Percentiles rank a stretch among this genome's conserved stretches.
phyloP scores from a whole-genome alignment of 2,797 vertebrate genomes.

The Sardinella longiceps region DNA sequence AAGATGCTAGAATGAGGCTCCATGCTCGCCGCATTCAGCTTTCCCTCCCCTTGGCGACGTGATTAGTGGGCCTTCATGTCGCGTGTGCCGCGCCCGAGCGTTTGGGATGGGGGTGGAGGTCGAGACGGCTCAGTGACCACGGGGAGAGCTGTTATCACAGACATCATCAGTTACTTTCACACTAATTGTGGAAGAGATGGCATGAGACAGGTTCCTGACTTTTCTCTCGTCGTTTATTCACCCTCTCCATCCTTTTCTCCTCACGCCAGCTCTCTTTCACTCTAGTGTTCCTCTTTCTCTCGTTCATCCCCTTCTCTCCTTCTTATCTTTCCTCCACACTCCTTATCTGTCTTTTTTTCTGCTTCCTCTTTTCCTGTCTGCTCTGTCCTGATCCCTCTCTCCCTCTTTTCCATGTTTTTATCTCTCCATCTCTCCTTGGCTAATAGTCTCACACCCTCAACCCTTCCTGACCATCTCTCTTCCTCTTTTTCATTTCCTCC shows the following conservation, averaged over 20 bases:
- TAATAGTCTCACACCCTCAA: constrained; percentile 10
- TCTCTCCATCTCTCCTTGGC: background rate
- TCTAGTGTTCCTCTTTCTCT: background rate
- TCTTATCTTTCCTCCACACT: background rate
- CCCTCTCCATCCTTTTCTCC: background rate
- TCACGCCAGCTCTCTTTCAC: background rate
- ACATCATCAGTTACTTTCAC: background rate
- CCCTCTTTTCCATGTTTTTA: background rate
- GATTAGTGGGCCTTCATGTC: background rate
- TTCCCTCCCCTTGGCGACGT: background rate
- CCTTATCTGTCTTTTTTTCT: background rate
- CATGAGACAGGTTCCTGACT: background rate
- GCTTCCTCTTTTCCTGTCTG: background rate
- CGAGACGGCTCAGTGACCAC: background rate
- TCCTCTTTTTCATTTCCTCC: background rate
- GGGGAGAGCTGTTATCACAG: background rate
- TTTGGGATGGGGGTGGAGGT: background rate
- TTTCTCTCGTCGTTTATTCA: background rate
- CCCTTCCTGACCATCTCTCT: constrained; percentile 12
- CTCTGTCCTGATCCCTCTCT: background rate
- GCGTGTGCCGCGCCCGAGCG: background rate
- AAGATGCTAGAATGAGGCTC: background rate
- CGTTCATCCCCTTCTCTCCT: background rate
- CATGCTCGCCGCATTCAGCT: background rate
- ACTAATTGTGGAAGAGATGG: constrained; percentile 14